Evolutionary conservation across 2,797 vertebrate genomes (phyloP), one percentile per base, ranked within the genome.

Genomic region (Lutjanus argentimaculatus): DNA sequence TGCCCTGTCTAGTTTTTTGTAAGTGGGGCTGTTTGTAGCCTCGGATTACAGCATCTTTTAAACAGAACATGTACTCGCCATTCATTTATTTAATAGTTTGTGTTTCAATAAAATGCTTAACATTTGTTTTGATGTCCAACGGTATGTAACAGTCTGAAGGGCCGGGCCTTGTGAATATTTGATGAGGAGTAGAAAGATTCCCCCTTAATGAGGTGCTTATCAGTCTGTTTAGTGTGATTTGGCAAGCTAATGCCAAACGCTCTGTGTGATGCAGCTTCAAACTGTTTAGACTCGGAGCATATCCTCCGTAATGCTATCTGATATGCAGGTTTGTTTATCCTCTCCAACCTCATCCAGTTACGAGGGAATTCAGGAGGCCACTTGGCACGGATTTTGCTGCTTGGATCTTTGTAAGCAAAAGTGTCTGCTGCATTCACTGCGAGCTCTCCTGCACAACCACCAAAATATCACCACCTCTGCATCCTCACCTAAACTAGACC

Each of bases 191-290:
- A 21, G 84, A 77, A 80, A 75, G 68, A 82, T 85, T 72, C 22
- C 16, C 45, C 55, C 53, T 76, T 88, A 89, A 89, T 85, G 89
- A 91, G 85, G 61, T 88, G 82, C 79, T 87, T 77, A 83, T 90
- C 82, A 83, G 76, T 89, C 81, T 87, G 82, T 80, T 88, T 77
- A 72, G 82, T 83, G 73, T 80, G 64, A 77, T 83, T 84, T 89
- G 80, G 75, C 70, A 80, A 72, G 77, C 77, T 66, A 52, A 52
- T 48, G 68, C 79, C 69, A 79, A 52, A 16, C 19, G 56, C 77
- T 87, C 55, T 7, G 75, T 52, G 67, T 43, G 66, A 79, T 71
- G 71, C 79, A 58, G 81, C 87, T 79, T 84, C 65, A 63, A 72
- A 86, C 88, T 85, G 82, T 89, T 87, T 67, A 72, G 75, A 78